Conservation (phyloP, 1,140 invertebrate genomes). For the Rhagoletis zephyria region DNA sequence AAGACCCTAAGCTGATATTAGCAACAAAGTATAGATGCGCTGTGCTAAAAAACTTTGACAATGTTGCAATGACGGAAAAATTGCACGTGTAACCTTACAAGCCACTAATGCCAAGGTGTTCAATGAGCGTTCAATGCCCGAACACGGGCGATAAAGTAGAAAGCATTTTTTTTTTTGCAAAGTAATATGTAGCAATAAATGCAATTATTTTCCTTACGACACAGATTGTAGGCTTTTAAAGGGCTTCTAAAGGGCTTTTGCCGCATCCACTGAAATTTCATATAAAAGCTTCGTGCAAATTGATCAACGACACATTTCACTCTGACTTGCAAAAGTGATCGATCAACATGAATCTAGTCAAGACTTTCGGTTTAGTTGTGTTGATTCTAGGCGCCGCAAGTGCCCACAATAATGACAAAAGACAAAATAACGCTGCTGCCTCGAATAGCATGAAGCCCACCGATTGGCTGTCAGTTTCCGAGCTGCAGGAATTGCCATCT, state of each 20-base stretch:
- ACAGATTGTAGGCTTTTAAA: background rate
- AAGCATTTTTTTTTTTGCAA: background rate
- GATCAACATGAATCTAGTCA: constrained; percentile 64
- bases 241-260: background rate
- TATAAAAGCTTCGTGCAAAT: background rate
- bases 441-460: constrained; percentile 62
- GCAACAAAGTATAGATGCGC: background rate
- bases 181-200: background rate
- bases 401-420: constrained; percentile 19
- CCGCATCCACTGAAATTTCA: background rate
- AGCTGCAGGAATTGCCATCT: constrained; percentile 66
- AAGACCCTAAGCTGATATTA: background rate
- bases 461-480: constrained; percentile 63
- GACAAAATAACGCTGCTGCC: constrained; percentile 14
- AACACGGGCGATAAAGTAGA: background rate
- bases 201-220: background rate
- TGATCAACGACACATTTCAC: background rate
- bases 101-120: background rate
- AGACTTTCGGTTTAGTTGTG: constrained; percentile 63
- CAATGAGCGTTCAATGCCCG: background rate
- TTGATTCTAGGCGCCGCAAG: constrained; percentile 62
- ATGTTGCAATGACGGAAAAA: background rate
- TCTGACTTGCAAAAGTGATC: background rate
- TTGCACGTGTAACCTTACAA: background rate
- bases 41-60: background rate